Evolutionary conservation across 1,140 invertebrate genomes (phyloP), one percentile per base, ranked within the genome.

Genomic region (Leptinotarsa defecta): DNA sequence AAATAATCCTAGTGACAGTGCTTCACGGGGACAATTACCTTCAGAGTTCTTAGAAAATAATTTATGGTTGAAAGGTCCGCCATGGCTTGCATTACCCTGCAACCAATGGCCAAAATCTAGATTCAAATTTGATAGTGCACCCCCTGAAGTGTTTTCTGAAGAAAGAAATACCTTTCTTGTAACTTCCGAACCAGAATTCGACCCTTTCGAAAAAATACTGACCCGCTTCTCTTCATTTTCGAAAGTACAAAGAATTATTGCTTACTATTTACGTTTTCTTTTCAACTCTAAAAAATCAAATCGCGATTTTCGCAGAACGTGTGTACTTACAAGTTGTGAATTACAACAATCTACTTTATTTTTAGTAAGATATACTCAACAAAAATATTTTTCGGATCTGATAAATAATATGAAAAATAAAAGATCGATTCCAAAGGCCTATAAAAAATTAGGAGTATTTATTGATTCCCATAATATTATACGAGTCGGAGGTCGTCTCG

Each of bases 241-340:
- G n/a, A 34, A 24, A 48, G 34, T 68, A 27, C 13, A 68, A 27
- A 24, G 67, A 24, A 68, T 68, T 27, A n/a, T 68, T 68, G 13
- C 67, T 8, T 68, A 68, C n/a, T 27, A 27, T 68, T 27, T 68
- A 43, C 20, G 67, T 27, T 68, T 68, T 68, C 20, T 68, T 20
- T 67, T 67, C 64, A 67, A 67, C 1, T 15, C 13, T 15, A 19
- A 17, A 27, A 67, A 67, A 19, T 67, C 24, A 34, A 34, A 34
- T 34, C 27, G 27, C 24, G 15, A 24, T 13, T 27, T 0, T 27
- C 20, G 34, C 3, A 17, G 57, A 62, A 20, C 19, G 1, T 17
- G 57, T 20, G 17, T 20, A 62, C 57, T 62, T 15, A 17, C 17
- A 62, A 62, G 57, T 20, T 20, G 17, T 20, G 57, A 62, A 20